Evolutionary conservation across 2,888 invertebrate species (phyloP).

Genomic region (Incurvaria masculella): DNA sequence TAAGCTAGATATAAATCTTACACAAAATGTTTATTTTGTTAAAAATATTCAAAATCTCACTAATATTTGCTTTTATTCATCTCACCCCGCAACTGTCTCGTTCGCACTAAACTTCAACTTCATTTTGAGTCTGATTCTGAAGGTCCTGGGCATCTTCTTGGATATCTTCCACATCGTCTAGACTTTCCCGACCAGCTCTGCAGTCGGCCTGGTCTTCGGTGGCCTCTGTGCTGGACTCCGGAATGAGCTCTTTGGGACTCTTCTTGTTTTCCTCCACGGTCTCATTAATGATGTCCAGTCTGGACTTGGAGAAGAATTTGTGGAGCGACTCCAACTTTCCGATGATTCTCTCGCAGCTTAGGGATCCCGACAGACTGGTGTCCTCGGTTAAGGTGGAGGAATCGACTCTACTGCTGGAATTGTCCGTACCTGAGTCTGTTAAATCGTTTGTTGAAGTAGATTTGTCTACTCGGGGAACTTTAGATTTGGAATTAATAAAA

Average conservation of each 20-base stretch:
- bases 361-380: constrained; percentile 30
- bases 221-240: constrained; percentile 1
- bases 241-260: constrained; percentile 19
- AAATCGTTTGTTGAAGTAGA: constrained; percentile 46
- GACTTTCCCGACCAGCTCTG: constrained; percentile 38
- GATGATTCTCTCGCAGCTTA: constrained; percentile 33
- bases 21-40: background rate
- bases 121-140: constrained; percentile 9
- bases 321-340: constrained; percentile 44
- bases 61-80: background rate
- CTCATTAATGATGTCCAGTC: constrained; percentile 48
- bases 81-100: background rate
- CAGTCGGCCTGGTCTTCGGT: constrained; percentile 19
- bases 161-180: constrained; percentile 46
- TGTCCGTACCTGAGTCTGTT: constrained; percentile 36
- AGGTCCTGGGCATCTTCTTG: constrained; percentile 43
- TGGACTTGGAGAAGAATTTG: constrained; percentile 43
- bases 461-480: constrained; percentile 37
- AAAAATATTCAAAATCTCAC: constrained; percentile 2
- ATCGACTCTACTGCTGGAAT: constrained; percentile 31
- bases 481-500: constrained; percentile 37
- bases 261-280: constrained; percentile 34
- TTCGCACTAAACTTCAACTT: background rate
- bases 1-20: background rate
- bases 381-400: constrained; percentile 45